Percentiles rank a stretch among this genome's conserved stretches.
phyloP scores from a whole-genome alignment of 2,113 vertebrate species.

The Gnathonemus echidnorhynchus region DNA sequence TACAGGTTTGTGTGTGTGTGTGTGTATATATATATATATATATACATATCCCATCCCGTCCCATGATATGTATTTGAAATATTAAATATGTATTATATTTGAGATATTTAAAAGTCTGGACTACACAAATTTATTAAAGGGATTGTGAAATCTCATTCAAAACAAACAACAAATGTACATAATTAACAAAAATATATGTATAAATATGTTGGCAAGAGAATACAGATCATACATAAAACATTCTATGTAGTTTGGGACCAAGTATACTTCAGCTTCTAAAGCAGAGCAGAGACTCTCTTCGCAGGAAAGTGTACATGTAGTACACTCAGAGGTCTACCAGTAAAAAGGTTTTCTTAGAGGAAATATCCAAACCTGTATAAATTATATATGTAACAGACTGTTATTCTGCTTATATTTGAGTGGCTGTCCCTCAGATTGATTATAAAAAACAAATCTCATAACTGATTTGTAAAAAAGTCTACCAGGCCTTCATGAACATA shows the following conservation, averaged over 20 bases:
- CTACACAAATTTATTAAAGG: not conserved
- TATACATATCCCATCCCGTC: too few species aligned
- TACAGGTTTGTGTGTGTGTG: too few species aligned
- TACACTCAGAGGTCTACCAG: not conserved
- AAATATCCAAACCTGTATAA: not conserved
- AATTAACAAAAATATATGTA: slow-evolving; percentile 9
- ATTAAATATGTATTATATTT: not conserved
- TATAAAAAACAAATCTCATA: not conserved
- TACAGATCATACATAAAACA: not conserved
- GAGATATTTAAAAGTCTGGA: not conserved
- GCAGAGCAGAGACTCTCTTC: not conserved
- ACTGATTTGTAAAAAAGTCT: not conserved
- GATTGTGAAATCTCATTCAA: not conserved
- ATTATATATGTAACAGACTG: not conserved
- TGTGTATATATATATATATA: too few species aligned
- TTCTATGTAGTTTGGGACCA: not conserved
- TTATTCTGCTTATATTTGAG: not conserved
- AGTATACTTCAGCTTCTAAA: not conserved
- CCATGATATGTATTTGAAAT: too few species aligned
- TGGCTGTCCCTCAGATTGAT: not conserved
- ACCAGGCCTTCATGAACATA: too few species aligned
- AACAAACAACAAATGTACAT: not conserved
- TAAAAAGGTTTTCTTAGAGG: not conserved
- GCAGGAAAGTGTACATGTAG: not conserved
- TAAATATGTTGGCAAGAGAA: not conserved